Evolutionary conservation across 1,140 invertebrate species (phyloP).

Genomic region (Drosophila cardini): DNA sequence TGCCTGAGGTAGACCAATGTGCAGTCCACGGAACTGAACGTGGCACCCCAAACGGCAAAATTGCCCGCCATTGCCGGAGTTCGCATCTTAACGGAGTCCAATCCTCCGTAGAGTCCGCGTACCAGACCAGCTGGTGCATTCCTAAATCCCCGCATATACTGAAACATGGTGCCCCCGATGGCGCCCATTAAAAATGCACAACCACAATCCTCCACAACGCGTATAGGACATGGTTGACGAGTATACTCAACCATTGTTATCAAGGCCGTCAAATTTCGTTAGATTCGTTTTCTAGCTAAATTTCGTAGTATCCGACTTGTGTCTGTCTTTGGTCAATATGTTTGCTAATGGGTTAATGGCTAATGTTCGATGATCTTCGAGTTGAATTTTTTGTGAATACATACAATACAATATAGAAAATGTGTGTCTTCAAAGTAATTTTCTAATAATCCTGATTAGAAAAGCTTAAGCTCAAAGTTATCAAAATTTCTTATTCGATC

Average conservation of each 20-base stretch:
- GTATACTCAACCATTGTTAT: constrained; percentile 62
- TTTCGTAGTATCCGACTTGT: constrained; percentile 19
- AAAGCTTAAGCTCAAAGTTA: neutral
- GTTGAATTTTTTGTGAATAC: constrained; percentile 14
- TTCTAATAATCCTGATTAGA: constrained; percentile 27
- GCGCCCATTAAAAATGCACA: constrained; percentile 73
- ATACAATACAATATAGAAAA: constrained; percentile 18
- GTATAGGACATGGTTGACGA: constrained; percentile 69
- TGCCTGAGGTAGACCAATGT: constrained; percentile 60
- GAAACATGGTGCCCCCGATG: constrained; percentile 64
- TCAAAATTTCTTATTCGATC: neutral
- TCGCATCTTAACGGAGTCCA: constrained; percentile 63
- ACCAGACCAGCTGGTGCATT: constrained; percentile 57
- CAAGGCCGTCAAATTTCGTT: constrained; percentile 17
- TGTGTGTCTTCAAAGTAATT: constrained; percentile 35
- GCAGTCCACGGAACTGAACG: constrained; percentile 71
- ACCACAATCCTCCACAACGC: constrained; percentile 71
- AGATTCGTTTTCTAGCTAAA: constrained; percentile 22
- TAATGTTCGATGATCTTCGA: constrained; percentile 23
- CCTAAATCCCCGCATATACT: constrained; percentile 63
- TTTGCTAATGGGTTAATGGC: neutral
- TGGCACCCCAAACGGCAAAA: constrained; percentile 71
- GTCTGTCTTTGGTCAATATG: neutral
- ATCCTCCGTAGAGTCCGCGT: constrained; percentile 61
- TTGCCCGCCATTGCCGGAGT: constrained; percentile 67